phyloP scores from a whole-genome alignment of 2,888 invertebrate genomes.

The Steromphala cineraria region DNA sequence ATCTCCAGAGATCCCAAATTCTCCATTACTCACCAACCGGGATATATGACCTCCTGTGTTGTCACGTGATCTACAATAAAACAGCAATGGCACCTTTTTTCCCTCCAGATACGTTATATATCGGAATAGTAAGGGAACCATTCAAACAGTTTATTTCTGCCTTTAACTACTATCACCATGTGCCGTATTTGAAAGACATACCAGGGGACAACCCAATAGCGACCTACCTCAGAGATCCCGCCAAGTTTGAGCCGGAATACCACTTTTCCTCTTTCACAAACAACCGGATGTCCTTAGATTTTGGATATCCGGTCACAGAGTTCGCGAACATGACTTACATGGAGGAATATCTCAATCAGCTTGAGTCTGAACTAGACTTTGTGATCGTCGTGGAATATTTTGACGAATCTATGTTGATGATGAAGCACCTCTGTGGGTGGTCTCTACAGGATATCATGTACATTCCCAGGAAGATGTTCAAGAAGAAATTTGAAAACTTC shows the following conservation, averaged over 20 bases:
- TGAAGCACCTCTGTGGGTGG: conserved; percentile 20
- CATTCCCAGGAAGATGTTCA: neutral
- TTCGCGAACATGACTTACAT: neutral
- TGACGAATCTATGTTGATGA: conserved; percentile 19
- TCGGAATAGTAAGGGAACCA: conserved; percentile 18
- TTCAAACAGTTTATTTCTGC: conserved; percentile 22
- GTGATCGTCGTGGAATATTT: conserved; percentile 27
- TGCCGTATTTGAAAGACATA: neutral
- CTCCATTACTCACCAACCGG: neutral
- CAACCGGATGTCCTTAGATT: conserved; percentile 24
- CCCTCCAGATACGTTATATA: conserved; percentile 8
- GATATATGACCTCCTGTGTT: conserved; percentile 10
- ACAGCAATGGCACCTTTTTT: neutral
- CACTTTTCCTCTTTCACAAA: neutral
- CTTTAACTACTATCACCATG: neutral
- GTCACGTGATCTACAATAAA: conserved; percentile 11
- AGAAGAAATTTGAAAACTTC: neutral
- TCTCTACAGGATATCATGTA: conserved; percentile 16
- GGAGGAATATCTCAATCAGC: neutral
- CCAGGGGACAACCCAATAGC: conserved; percentile 10
- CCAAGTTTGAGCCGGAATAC: neutral
- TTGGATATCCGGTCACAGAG: conserved; percentile 16
- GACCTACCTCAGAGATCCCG: conserved; percentile 9
- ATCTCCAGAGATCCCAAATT: neutral
- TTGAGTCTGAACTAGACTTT: conserved; percentile 12